Base-by-base conservation (phyloP, 2,888 invertebrate species). In the Neoaliturus tenellus region DNA sequence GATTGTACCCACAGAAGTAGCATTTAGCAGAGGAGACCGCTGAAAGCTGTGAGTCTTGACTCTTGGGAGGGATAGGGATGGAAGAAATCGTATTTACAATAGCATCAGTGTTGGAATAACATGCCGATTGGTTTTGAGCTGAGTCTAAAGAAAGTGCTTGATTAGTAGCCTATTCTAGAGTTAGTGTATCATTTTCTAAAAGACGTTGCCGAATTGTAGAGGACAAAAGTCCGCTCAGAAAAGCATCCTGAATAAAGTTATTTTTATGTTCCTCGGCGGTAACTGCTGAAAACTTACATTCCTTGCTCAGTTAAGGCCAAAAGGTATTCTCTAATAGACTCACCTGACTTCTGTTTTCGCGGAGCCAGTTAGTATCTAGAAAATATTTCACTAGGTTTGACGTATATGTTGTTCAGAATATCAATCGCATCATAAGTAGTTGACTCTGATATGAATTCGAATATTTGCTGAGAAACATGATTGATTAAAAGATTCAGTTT, bases 241-340 rank as follows among this genome's bases (percentile, higher is more conserved):
- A 73, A n/a, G 41, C 73, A 73, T 73, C 35, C 14, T 41, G n/a
- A n/a, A 73, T 73, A n/a, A 35, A 71, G 71, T 39, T 35, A 20
- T 71, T 71, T 39, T 33, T 33, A 28, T 78, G 78, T 8, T 44
- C 44, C 28, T 44, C 78, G 23, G 78, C 78, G 48, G 78, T 78
- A 8, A 78, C 48, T 17, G 41, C 48, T 20, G 28, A 31, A 31
- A 78, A 73, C 20, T 39, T 23, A 25, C 28, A 78, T 12, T 78
- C 78, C 48, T 48, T 78, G 25, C 23, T 78, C 25, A 78, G 31
- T 78, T 67, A 31, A 33, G 31, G 67, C 3, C 2, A 31, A 33
- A 31, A 67, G 28, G 6, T 31, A 67, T 33, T 67, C 20, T 31
- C 14, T 67, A 33, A 33, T 67, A 23, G 67, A 67, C 14, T 78